Evolutionary conservation across 2,888 invertebrate species (phyloP), one percentile per base, ranked within the genome.

Genomic region (Eristalinus sepulchralis): DNA sequence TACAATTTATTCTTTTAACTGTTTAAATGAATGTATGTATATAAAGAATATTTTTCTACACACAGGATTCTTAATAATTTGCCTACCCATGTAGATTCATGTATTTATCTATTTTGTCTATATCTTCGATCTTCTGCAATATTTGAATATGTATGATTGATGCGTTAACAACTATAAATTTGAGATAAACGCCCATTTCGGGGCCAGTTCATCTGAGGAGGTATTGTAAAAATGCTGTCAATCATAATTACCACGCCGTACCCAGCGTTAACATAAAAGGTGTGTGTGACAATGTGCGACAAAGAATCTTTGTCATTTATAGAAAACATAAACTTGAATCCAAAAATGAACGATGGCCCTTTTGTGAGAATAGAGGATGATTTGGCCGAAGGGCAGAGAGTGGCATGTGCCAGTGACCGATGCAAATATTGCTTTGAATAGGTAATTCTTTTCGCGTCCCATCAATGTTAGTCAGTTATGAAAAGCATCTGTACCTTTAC

Each of bases 221-320:
- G n/a, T n/a, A n/a, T n/a, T n/a, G n/a, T n/a, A 36, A 80, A 36
- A 85, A 70, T 77, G 55, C 66, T 79, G 83, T 86, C 86, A 83
- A 78, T 86, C 83, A 86, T 79, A 86, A 86, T 86, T 86, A 83
- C 67, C 72, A 67, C 31, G 66, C 67, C 17, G 2, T 33, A 13
- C 20, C 55, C 36, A 75, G 67, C 53, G 71, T 79, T 82, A 78
- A 82, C 68, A 76, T 60, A 57, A 36, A 81, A 34, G 70, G 70
- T 73, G 55, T 17, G 22, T 34, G 57, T 63, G 24, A 62, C 72
- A 83, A 77, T 24, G 39, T 39, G 31, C 47, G 22, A 59, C 73
- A 77, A 77, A 63, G 75, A 13, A 53, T 62, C 60, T 60, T 63
- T 71, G 67, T 68, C 71, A 80, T 75, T 64, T 31, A 60, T 62